Evolutionary conservation across 2,797 vertebrate species (phyloP), one percentile per base, ranked within the genome.

Genomic region (Alosa sapidissima): DNA sequence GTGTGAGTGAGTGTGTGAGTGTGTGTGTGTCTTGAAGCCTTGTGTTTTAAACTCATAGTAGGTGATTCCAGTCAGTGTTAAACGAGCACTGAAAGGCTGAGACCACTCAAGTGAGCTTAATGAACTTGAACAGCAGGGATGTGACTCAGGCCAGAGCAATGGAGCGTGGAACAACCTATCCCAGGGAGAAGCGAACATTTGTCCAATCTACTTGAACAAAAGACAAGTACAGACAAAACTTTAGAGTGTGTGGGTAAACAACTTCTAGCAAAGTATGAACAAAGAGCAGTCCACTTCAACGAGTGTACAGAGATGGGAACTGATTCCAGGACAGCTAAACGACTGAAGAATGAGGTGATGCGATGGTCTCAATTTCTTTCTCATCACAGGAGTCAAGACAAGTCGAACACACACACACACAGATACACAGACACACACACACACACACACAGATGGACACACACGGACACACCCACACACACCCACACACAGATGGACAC

Each of bases 1-100:
- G 65, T 41, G 65, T 72, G 65, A 72, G 33, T 72, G 65, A 13
- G 1, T 68, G 62, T 68, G 62, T 68, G 62, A n/a, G 28, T 36
- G 65, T 19, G 54, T 48, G 52, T 24, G 58, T 60, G 7, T 65
- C 1, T 5, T 10, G 24, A 19, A 24, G n/a, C 58, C 21, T 6
- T 72, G 11, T 16, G 65, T 41, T 51, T 54, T 72, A 83, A 83
- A 84, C 1, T 21, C 82, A 84, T 85, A 81, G 72, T 19, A 13
- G 68, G n/a, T 13, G 82, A 52, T 81, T 78, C n/a, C 36, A 58
- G 72, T 21, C 51, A 16, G 14, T 81, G 83, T 84, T 81, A 81
- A 33, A 52, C 11, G 51, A 81, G 83, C 75, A 14, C 83, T 8
- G 83, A 84, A 45, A 14, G 36, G 68, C 54, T 19, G 83, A 47